Evolutionary conservation across 1,140 invertebrate species (phyloP), one percentile per base, ranked within the genome.

Genomic region (Drosophila rhopaloa): DNA sequence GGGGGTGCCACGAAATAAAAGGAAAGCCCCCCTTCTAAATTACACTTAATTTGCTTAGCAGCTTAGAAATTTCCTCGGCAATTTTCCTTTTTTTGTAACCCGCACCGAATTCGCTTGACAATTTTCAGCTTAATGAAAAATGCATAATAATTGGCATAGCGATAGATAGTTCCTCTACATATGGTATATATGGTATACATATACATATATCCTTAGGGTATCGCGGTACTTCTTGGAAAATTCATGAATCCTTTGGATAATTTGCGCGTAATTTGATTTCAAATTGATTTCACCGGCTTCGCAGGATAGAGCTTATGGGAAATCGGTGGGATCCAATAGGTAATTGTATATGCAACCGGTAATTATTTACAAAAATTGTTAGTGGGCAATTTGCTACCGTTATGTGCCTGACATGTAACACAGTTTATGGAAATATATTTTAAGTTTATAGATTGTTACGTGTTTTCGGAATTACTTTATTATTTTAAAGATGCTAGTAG

Each of bases 101-200:
- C 6, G 5, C 14, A 41, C 24, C 27, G 24, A 65, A 65, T 67
- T 67, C n/a, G 47, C 60, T 76, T 47, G 63, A 79, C 67, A 80
- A 80, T 89, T 88, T 84, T 59, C 68, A 58, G 19, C 44, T 76
- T 48, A 9, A 88, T 88, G 54, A 88, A 88, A 89, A 81, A 88
- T 88, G 76, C 76, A 88, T 88, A 75, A 83, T 89, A 89, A 88
- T 88, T 89, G 84, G 51, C 51, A 71, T 71, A 41, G 51, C 66
- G 27, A 41, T 71, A 9, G 32, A 32, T 53, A 19, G 27, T 35
- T 11, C 53, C 53, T 48, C 29, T 47, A 19, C 51, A 54, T 35
- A 35, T 32, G 38, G 41, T n/a, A 32, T 8, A 50, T 37, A 24
- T 8, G 6, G 6, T 50, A 32, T 2, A 6, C 6, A 9, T 2